Base-by-base conservation (phyloP, 1,140 invertebrate genomes). In the Ganaspis sp. region DNA sequence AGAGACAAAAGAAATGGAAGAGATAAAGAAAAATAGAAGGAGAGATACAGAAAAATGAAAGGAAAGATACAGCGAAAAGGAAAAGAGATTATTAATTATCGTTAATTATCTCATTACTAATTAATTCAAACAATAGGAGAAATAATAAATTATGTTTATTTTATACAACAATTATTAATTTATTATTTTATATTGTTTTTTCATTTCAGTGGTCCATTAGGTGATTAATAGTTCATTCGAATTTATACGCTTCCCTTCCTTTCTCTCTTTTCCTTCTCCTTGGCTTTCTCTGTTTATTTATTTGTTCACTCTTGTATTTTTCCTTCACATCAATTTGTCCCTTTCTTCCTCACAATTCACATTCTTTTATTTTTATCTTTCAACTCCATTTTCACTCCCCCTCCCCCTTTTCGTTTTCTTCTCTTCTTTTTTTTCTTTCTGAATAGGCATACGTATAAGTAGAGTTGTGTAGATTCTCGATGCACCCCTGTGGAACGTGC, bases 401-500 rank as follows among this genome's bases (percentile, higher is more conserved):
- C n/a, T 26, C 8, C 15, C 12, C 5, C 11, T 29, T 6, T 26
- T 29, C 6, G 5, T 64, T 29, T 58, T 9, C 19, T 23, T 54
- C 21, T 5, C 5, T 12, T 11, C 5, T 26, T 21, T 58, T 29
- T 64, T 64, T 26, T 64, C 15, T 6, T 5, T 34, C 9, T 64
- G 4, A 12, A 29, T 29, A 64, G 37, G 64, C 69, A 73, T 42
- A 49, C 75, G 38, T 69, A 58, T 78, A 80, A 71, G 78, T 78
- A 75, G 58, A 78, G 72, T 78, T 76, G 80, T 83, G 82, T 86
- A 83, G 84, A 86, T 86, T 83, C 75, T 86, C 83, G 83, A 72
- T 84, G 79, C 80, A 81, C 83, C 83, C 79, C 78, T 21, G 78
- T 80, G 79, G 82, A 83, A 81, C 84, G 84, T 84, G 85, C 86